Base-by-base conservation (phyloP, 2,113 vertebrate genomes). In the Scomber scombrus region DNA sequence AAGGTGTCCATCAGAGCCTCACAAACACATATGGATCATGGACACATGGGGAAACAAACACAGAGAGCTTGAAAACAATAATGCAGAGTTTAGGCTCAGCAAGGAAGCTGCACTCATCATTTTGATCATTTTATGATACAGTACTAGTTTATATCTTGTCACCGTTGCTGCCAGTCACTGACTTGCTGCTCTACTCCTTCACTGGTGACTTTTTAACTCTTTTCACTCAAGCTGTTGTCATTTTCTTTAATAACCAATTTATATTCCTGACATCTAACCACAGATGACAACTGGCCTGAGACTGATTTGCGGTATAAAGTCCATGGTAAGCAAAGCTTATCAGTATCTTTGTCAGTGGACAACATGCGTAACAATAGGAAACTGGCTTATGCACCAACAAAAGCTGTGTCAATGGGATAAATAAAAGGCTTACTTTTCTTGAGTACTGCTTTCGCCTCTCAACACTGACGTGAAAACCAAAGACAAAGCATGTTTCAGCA, bases 1-100 rank as follows among this genome's bases (percentile, higher is more conserved):
- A 82, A 64, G 56, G 21, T 43, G 77, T 80, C 57, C 58, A 64
- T 15, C 68, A 62, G 15, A 55, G 63, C 54, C 18, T 34, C 61
- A 51, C 19, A 68, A 51, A 73, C 13, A 70, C 79, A 76, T 2
- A 12, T 14, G 50, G 6, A 63, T 10, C 11, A n/a, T 5, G 8
- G 3, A 64, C 21, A 71, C 23, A 10, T 31, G 19, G 40, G 45
- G 5, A 15, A 16, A 63, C 31, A 64, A 19, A 50, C 23, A 68
- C 1, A 2, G 8, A 18, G 31, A 34, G 11, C 18, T 52, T 15
- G 5, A 54, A 71, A 70, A 63, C 4, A 57, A 6, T 3, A 14
- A 50, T 21, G 16, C 1, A 49, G 45, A 31, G 40, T 49, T 60
- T 1, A 15, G 23, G 23, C 5, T 6, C 4, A 4, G 16, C 26